Percentiles rank a stretch among this genome's conserved stretches.
Conservation (phyloP, 92 coral and sea anemone genomes). For the Palythoa heliodiscus region DNA sequence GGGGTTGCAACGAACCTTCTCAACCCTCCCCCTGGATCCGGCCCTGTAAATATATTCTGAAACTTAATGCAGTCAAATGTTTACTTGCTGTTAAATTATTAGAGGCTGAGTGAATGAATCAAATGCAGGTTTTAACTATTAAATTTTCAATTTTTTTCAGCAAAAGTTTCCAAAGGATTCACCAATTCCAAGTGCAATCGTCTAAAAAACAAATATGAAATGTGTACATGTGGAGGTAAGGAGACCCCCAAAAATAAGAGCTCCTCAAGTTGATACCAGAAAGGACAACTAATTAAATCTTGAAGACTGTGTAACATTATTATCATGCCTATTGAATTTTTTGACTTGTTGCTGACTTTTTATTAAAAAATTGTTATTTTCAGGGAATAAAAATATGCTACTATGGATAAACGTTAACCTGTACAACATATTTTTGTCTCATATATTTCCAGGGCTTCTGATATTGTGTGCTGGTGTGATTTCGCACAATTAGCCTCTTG, state of each 20-base stretch:
- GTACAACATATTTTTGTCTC: neutral
- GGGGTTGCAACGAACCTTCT: too few relatives aligned
- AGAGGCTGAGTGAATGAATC: constrained; percentile 10
- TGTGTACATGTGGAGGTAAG: neutral
- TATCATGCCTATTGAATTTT: neutral
- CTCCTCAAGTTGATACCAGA: neutral
- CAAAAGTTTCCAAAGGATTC: neutral
- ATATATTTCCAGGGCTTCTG: neutral
- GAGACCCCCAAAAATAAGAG: neutral
- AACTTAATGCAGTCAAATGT: neutral
- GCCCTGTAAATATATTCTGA: constrained; percentile 10
- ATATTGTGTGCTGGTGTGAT: too few relatives aligned
- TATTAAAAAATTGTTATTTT: neutral
- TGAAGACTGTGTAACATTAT: neutral
- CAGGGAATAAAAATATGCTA: neutral
- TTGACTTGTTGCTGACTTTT: neutral
- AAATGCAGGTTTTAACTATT: neutral
- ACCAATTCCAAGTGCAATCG: neutral
- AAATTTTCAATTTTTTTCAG: too few relatives aligned
- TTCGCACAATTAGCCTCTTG: too few relatives aligned
- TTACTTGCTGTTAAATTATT: neutral
- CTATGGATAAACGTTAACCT: neutral
- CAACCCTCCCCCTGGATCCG: too few relatives aligned
- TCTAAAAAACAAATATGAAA: neutral
- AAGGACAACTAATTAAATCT: neutral